Conservation (phyloP, 2,113 vertebrate genomes). For the Myotis lucifugus region DNA sequence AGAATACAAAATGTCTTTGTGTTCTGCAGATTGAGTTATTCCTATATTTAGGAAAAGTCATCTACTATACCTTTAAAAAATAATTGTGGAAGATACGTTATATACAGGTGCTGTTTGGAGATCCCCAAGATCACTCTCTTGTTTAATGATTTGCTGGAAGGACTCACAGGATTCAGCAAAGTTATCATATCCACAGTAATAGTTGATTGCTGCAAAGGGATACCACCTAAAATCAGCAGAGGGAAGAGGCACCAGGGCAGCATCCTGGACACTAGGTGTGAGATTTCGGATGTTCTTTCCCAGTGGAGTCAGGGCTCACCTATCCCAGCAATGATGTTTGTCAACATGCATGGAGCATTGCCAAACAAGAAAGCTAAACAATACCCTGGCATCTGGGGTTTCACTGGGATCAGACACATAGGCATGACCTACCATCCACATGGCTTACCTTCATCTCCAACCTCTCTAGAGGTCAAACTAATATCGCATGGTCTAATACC, state of each 20-base stretch:
- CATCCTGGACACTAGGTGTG: neutral
- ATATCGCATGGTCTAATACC: too few relatives aligned
- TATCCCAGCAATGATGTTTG: neutral
- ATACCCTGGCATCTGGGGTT: neutral
- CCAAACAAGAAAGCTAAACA: neutral
- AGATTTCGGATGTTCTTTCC: neutral
- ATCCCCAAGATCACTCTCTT: neutral
- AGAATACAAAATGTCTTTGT: neutral
- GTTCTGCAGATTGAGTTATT: neutral
- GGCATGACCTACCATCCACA: neutral
- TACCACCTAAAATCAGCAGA: neutral
- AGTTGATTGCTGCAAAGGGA: neutral
- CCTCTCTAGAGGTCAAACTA: neutral
- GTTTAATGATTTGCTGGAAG: neutral
- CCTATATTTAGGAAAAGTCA: neutral
- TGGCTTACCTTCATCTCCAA: neutral
- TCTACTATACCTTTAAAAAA: neutral
- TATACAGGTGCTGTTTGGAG: neutral
- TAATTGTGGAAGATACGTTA: neutral
- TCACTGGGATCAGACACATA: too few relatives aligned
- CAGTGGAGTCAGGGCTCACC: neutral
- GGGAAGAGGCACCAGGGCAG: fast-evolving
- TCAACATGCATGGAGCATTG: neutral
- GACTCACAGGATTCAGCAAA: neutral
- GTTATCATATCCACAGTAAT: neutral